Evolutionary conservation across 92 coral and sea anemone genomes (phyloP).

Genomic region (Blastomussa wellsi): DNA sequence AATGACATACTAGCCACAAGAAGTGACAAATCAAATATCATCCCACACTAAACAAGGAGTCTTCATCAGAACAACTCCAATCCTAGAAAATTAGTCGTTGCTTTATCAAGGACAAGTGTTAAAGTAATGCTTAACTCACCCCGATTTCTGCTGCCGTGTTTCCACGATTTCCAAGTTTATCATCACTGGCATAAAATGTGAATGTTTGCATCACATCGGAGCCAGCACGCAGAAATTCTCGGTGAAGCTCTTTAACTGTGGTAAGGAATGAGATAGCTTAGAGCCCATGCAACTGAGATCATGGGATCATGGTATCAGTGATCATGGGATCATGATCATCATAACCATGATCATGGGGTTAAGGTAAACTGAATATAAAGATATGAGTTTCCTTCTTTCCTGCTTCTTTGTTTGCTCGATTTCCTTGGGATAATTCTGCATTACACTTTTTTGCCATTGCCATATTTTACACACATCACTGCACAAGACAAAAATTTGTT

Average conservation of each 20-base stretch:
- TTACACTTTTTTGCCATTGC: no score
- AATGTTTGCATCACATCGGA: constrained; percentile 93
- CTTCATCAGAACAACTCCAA: not conserved
- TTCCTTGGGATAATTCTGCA: not conserved
- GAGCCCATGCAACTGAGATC: not conserved
- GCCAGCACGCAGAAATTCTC: constrained; percentile 91
- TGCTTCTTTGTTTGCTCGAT: not conserved
- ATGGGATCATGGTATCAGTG: no score
- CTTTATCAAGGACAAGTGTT: not conserved
- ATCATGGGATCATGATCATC: no score
- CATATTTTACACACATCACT: no score
- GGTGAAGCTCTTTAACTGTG: constrained; percentile 79
- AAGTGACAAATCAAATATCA: not conserved
- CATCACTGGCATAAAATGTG: constrained; percentile 97
- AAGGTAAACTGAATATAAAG: not conserved
- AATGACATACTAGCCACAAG: not conserved
- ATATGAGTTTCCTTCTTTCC: not conserved
- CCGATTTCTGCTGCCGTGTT: constrained; percentile 77
- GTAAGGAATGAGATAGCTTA: not conserved
- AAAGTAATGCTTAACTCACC: constrained; percentile 38
- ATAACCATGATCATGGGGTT: no score
- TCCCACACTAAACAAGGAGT: not conserved
- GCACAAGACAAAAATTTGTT: no score
- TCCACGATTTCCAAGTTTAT: constrained; percentile 89
- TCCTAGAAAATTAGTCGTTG: no score